Conservation (phyloP, 2,113 vertebrate genomes). For the Menidia beryllina region DNA sequence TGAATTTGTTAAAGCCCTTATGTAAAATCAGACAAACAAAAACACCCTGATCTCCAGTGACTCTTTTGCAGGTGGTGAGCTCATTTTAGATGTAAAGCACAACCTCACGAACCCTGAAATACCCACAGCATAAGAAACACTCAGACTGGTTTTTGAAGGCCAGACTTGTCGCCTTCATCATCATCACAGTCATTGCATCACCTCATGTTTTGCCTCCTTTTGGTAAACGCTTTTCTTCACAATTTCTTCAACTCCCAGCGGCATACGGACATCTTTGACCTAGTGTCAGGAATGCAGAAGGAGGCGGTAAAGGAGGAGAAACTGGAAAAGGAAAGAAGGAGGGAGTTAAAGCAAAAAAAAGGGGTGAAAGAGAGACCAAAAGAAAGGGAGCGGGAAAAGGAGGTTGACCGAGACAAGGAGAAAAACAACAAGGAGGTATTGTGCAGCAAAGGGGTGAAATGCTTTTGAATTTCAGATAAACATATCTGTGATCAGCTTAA, state of each 20-base stretch:
- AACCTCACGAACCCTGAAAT: not conserved
- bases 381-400: slow-evolving; percentile 74
- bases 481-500: not conserved
- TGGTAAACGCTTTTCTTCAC: slow-evolving; percentile 15
- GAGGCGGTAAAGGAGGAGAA: slow-evolving; percentile 80
- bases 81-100: not conserved
- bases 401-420: slow-evolving; percentile 63
- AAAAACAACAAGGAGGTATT: slow-evolving; percentile 85
- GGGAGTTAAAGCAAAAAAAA: slow-evolving; percentile 81
- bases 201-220: slow-evolving; percentile 8
- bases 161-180: not conserved
- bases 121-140: not conserved
- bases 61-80: rapidly evolving
- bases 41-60: not conserved
- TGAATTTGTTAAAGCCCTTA: not conserved
- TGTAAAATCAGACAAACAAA: too few species aligned
- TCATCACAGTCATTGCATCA: not conserved
- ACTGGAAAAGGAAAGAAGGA: slow-evolving; percentile 82
- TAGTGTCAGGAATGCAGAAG: slow-evolving; percentile 83
- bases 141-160: slow-evolving; percentile 3
- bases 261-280: slow-evolving; percentile 84
- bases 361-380: slow-evolving; percentile 75
- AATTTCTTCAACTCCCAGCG: slow-evolving; percentile 74
- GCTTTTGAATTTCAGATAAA: slow-evolving; percentile 65
- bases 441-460: slow-evolving; percentile 25